Percentiles rank a stretch among this genome's conserved stretches.
These are phyloP conservation scores for Calidris pygmaea DNA, from an alignment of 2,113 vertebrate species.

Conservation along the genomic window DNA sequence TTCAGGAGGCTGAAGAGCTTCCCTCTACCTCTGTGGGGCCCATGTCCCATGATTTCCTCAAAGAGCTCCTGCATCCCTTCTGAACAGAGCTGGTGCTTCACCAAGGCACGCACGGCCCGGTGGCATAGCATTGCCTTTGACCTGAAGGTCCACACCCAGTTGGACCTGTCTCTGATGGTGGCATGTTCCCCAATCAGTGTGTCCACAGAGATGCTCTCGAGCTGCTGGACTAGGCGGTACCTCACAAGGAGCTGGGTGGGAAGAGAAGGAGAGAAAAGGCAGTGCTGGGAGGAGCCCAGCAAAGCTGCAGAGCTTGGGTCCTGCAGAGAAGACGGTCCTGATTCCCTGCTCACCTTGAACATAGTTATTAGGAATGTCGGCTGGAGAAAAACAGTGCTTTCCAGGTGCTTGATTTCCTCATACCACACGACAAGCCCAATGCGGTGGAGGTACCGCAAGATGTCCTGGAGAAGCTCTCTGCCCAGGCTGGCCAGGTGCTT, in stretches of 20 bases:
- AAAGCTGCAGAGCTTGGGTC: neutral
- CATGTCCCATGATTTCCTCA: constrained; percentile 69
- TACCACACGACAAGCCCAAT: constrained; percentile 72
- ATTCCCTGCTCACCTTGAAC: constrained; percentile 63
- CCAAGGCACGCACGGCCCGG: constrained; percentile 67
- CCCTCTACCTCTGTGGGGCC: constrained; percentile 43
- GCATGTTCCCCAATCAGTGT: constrained; percentile 2
- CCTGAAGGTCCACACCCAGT: constrained; percentile 63
- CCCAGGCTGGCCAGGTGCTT: neutral
- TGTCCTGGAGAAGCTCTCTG: constrained; percentile 56
- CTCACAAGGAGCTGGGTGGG: constrained; percentile 66
- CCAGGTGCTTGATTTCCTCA: constrained; percentile 64
- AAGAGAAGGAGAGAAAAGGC: neutral
- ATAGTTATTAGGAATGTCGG: constrained; percentile 74
- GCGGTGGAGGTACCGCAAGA: constrained; percentile 73
- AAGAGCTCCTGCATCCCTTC: constrained; percentile 44
- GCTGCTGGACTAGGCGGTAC: constrained; percentile 61
- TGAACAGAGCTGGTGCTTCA: constrained; percentile 53
- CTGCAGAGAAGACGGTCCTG: neutral
- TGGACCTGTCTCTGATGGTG: constrained; percentile 47
- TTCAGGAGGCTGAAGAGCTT: constrained; percentile 73
- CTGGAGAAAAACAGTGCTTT: constrained; percentile 61
- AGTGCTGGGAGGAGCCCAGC: neutral
- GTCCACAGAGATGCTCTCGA: constrained; percentile 43
- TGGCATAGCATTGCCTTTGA: constrained; percentile 70